phyloP scores from a whole-genome alignment of 2,888 invertebrate species.

The Pomacea canaliculata region DNA sequence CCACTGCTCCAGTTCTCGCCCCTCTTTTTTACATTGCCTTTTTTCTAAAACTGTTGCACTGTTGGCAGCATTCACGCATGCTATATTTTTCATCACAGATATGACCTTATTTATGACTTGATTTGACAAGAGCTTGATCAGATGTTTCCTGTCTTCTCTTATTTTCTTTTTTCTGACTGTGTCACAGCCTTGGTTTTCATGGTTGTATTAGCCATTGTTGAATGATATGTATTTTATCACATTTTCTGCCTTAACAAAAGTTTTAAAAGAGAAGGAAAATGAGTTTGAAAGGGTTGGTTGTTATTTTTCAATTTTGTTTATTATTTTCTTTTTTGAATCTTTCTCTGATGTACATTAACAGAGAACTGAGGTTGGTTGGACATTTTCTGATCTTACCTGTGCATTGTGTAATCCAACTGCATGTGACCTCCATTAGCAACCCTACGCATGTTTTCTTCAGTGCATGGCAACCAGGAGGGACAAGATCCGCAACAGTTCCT shows the following conservation, averaged over 20 bases:
- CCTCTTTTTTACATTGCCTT: neutral
- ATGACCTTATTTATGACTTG: neutral
- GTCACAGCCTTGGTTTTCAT: too few species aligned
- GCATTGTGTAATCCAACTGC: constrained; percentile 4
- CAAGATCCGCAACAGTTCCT: too few species aligned
- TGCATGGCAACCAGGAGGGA: constrained; percentile 12
- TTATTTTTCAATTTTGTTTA: constrained; percentile 13
- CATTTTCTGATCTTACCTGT: constrained; percentile 19
- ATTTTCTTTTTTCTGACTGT: neutral
- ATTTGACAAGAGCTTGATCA: neutral
- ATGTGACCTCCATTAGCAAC: constrained; percentile 9
- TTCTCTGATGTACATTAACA: constrained; percentile 33
- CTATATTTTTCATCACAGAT: neutral
- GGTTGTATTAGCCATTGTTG: constrained; percentile 1
- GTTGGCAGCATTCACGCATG: constrained; percentile 3
- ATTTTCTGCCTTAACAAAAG: neutral
- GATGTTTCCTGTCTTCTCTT: neutral
- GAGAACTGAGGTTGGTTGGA: constrained; percentile 47
- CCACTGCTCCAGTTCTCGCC: neutral
- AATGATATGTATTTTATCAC: neutral
- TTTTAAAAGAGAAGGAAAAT: neutral
- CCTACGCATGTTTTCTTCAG: neutral
- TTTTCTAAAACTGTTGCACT: neutral
- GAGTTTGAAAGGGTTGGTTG: neutral
- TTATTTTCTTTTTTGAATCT: constrained; percentile 21